A percentile compares a stretch with the other conserved stretches of the same genome.
Conservation (phyloP, 2,888 invertebrate genomes). For the Drosophila kambysellisi region DNA sequence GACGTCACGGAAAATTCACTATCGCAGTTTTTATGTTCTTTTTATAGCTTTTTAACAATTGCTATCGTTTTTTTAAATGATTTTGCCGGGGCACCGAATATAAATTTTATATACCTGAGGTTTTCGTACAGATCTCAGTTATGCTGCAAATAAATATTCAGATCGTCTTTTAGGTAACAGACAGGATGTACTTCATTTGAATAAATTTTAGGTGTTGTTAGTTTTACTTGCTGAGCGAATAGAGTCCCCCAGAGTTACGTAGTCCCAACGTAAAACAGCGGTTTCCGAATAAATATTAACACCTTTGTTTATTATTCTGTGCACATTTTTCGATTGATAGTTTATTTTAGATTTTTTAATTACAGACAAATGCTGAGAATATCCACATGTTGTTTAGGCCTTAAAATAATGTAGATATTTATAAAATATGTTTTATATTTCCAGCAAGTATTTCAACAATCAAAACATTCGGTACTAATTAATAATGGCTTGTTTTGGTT, state of each 20-base stretch:
- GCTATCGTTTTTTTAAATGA: neutral
- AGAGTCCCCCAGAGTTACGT: too few relatives aligned
- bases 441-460: conserved; percentile 13
- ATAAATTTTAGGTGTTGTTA: too few relatives aligned
- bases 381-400: conserved; percentile 34
- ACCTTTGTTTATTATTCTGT: conserved; percentile 7
- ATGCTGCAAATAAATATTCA: neutral
- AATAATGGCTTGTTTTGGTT: neutral
- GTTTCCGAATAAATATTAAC: conserved; percentile 1
- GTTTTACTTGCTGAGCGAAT: neutral
- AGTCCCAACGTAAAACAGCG: neutral
- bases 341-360: conserved; percentile 40
- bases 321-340: conserved; percentile 22
- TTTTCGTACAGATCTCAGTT: neutral
- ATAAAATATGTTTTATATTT: conserved; percentile 29
- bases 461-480: neutral
- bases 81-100: neutral
- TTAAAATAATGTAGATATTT: neutral
- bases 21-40: neutral
- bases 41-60: neutral
- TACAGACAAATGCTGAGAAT: conserved; percentile 40
- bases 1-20: neutral
- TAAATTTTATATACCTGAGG: neutral
- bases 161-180: neutral
- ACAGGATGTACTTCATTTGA: neutral